Evolutionary conservation across 2,113 vertebrate species (phyloP).

Genomic region (Tragelaphus imberbis): DNA sequence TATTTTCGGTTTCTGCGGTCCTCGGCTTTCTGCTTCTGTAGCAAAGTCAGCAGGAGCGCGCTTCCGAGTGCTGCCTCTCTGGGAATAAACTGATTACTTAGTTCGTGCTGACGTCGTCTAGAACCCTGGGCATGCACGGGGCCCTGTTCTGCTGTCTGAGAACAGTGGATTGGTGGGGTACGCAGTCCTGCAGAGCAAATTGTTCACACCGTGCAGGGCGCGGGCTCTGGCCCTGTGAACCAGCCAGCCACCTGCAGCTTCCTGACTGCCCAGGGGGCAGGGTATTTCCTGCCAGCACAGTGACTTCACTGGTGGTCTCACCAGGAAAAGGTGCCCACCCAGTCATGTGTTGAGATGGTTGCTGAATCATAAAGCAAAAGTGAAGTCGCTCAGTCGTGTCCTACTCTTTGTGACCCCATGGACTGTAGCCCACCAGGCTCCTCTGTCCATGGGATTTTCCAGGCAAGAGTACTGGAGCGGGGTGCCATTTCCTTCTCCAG

Average conservation of each 20-base stretch:
- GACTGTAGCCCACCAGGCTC: neutral
- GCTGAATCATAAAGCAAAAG: accelerated
- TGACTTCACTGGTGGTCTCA: accelerated
- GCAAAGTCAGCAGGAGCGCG: accelerated
- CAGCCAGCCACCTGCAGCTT: accelerated
- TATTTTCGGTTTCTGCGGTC: neutral
- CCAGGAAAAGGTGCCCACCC: accelerated
- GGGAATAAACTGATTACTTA: accelerated
- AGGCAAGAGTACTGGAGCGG: neutral
- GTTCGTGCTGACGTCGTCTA: accelerated
- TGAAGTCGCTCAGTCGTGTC: neutral
- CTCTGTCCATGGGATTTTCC: neutral
- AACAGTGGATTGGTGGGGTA: accelerated
- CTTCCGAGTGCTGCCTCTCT: neutral
- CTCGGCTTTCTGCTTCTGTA: neutral
- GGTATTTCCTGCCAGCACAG: accelerated
- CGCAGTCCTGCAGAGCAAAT: accelerated
- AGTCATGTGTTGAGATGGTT: accelerated
- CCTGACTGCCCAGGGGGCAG: accelerated
- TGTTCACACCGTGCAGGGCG: accelerated
- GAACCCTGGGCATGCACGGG: accelerated
- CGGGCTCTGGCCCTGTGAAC: neutral
- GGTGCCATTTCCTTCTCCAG: neutral
- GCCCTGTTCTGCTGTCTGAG: neutral
- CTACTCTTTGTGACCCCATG: accelerated